phyloP scores from a whole-genome alignment of 2,113 vertebrate genomes.

The Dipodomys spectabilis region DNA sequence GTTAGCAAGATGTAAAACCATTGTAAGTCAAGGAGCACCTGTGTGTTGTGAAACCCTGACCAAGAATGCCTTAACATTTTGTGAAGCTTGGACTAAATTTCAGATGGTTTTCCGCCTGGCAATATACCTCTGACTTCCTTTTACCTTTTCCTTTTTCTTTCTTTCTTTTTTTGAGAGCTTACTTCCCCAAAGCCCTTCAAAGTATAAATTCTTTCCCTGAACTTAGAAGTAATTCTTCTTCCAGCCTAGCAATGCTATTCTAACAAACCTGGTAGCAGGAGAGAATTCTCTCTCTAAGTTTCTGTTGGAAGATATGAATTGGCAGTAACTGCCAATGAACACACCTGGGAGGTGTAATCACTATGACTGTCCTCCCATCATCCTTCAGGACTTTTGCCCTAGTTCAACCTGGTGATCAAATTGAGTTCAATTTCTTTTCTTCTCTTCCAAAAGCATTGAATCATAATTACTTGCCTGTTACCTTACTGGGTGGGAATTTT shows the following conservation, averaged over 20 bases:
- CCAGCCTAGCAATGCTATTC: too few relatives aligned
- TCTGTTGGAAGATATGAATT: background rate
- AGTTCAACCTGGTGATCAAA: background rate
- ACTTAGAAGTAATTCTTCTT: too few relatives aligned
- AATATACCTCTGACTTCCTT: background rate
- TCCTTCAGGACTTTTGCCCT: background rate
- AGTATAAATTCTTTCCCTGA: too few relatives aligned
- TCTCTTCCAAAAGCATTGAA: background rate
- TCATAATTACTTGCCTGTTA: background rate
- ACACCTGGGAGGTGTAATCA: background rate
- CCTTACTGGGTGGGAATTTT: background rate
- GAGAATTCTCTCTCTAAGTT: background rate
- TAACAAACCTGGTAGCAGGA: too few relatives aligned
- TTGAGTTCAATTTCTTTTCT: background rate
- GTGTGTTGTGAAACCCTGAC: background rate
- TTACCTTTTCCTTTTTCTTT: background rate
- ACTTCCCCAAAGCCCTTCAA: too few relatives aligned
- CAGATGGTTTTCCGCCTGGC: background rate
- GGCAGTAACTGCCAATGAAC: too few relatives aligned
- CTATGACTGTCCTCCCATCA: too few relatives aligned
- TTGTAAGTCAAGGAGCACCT: background rate
- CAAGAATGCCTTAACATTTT: background rate
- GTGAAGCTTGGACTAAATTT: background rate
- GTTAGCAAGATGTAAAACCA: background rate
- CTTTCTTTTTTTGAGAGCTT: too few relatives aligned